Evolutionary conservation across 2,113 vertebrate species (phyloP).

Genomic region (Aplodontia rufa): DNA sequence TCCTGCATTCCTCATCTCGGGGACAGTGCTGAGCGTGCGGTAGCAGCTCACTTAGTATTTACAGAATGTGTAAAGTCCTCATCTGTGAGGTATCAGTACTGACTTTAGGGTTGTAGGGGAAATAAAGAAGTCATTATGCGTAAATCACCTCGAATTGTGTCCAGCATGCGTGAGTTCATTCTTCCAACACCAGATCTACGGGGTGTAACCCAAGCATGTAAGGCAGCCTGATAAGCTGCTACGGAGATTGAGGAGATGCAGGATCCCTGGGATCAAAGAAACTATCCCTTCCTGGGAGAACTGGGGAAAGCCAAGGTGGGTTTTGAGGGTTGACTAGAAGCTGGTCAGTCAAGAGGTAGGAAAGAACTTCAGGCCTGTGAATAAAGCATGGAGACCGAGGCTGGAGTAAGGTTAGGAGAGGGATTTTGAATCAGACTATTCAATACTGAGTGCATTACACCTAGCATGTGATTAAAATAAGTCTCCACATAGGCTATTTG

Average conservation of each 20-base stretch:
- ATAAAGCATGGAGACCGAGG: not conserved
- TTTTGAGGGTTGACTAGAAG: not conserved
- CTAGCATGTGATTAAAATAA: not conserved
- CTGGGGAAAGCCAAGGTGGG: not conserved
- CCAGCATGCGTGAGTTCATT: no score
- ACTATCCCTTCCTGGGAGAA: fast-evolving
- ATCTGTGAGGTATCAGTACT: not conserved
- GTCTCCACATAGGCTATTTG: not conserved
- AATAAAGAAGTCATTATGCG: not conserved
- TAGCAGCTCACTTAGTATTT: not conserved
- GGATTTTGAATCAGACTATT: not conserved
- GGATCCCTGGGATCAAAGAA: not conserved
- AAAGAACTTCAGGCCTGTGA: not conserved
- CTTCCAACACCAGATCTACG: not conserved
- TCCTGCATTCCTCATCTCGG: not conserved
- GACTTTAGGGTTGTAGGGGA: not conserved
- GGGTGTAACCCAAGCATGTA: fast-evolving
- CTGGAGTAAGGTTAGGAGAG: not conserved
- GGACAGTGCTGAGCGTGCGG: not conserved
- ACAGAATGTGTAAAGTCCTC: not conserved
- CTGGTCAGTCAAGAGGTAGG: not conserved
- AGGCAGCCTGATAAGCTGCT: not conserved
- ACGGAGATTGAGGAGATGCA: fast-evolving
- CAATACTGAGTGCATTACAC: not conserved
- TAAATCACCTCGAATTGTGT: not conserved